Base-by-base conservation (phyloP, 2,888 invertebrate genomes). In the Aphidius colemani region DNA sequence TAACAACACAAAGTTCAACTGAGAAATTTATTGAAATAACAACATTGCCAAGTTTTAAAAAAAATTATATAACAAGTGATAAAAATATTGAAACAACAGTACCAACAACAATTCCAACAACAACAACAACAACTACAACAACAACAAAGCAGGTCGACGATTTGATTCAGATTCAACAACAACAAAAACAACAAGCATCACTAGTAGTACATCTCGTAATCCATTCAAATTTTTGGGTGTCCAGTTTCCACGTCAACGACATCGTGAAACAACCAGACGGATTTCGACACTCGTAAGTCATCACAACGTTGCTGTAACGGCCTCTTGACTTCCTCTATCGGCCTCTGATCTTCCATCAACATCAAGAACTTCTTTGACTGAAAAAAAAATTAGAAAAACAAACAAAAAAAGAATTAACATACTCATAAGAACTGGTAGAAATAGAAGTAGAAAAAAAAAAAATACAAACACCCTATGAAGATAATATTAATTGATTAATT, bases 231-330 rank as follows among this genome's bases (percentile, higher is more conserved):
- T 11, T 46, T 39, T 30, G 18, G 39, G 40, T 53, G 51, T 39
- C 53, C 30, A 51, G 10, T 39, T 53, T n/a, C 43, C 62, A 55
- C 61, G 66, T 7, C 65, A 62, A 66, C 65, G 62, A 61, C 65
- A 10, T 30, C 60, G 51, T 55, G 63, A 64, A 13, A 61, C 41
- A 51, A 57, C 53, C 48, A 65, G 64, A 58, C 64, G 63, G 57
- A 68, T 57, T 57, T 66, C 69, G 53, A 65, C 66, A 68, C 64
- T 66, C 66, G 69, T 69, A 69, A 69, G 69, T 69, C 68, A 61
- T 55, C 53, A 61, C 48, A 53, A 61, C 53, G 61, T 61, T 48
- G 58, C 60, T 63, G 50, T 57, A 63, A 50, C 50, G 51, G 53
- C 55, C 3, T 50, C 53, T 48, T 55, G 61, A 61, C 61, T 61